Conservation (phyloP, 2,113 vertebrate genomes). For the Tamias sibiricus region DNA sequence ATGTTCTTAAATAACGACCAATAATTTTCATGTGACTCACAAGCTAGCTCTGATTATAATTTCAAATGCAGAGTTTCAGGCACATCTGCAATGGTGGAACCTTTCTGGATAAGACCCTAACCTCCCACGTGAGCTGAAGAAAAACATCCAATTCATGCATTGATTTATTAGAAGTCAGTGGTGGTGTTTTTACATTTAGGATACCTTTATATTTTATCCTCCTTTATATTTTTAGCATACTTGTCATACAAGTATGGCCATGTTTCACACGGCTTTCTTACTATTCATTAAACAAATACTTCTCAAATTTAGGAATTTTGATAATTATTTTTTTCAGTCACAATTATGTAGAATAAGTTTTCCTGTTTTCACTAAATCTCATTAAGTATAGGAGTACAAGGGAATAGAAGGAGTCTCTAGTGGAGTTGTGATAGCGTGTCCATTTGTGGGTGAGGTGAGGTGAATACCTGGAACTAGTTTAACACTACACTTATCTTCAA, state of each 20-base stretch:
- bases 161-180: not conserved
- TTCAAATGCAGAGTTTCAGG: not conserved
- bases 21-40: not conserved
- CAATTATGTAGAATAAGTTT: not conserved
- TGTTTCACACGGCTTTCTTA: not conserved
- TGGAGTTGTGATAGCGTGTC: not conserved
- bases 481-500: not conserved
- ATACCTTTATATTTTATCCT: not conserved
- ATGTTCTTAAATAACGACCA: not conserved
- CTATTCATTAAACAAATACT: not conserved
- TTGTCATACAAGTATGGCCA: not conserved
- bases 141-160: not conserved
- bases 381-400: not conserved
- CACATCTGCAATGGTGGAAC: not conserved
- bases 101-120: not conserved
- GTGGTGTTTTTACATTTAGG: not conserved
- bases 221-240: not conserved
- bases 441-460: fast-evolving
- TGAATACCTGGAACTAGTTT: not conserved
- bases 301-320: not conserved
- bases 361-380: not conserved
- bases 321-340: not conserved
- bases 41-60: not conserved
- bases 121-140: not conserved
- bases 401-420: not conserved